phyloP scores from a whole-genome alignment of 2,888 invertebrate species.

The Pasiphila rectangulata region DNA sequence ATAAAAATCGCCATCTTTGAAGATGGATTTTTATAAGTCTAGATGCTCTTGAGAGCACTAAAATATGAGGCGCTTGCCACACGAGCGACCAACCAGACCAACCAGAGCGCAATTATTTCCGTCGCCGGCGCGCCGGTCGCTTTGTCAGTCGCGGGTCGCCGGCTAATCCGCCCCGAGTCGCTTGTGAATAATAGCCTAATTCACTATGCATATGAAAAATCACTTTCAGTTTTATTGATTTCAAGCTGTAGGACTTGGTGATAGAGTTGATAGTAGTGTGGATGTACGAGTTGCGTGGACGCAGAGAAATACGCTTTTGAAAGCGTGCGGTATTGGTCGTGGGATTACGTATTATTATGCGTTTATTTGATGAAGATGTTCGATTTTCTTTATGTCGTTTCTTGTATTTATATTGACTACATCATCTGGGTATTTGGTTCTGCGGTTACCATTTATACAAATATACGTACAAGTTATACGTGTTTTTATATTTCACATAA shows the following conservation, averaged over 20 bases:
- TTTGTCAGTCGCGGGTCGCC: conserved; percentile 45
- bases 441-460: too few relatives aligned
- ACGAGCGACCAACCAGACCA: conserved; percentile 38
- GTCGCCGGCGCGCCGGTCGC: conserved; percentile 45
- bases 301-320: conserved; percentile 3
- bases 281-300: neutral
- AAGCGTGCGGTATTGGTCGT: neutral
- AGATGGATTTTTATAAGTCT: too few relatives aligned
- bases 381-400: too few relatives aligned
- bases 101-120: conserved; percentile 47
- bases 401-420: too few relatives aligned
- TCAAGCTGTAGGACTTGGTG: neutral
- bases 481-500: too few relatives aligned
- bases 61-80: conserved; percentile 35
- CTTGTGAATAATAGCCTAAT: conserved; percentile 38
- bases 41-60: conserved; percentile 40
- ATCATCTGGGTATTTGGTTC: too few relatives aligned
- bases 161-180: conserved; percentile 35
- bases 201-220: conserved; percentile 31
- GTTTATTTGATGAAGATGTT: too few relatives aligned
- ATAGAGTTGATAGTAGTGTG: neutral
- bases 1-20: conserved; percentile 12
- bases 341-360: too few relatives aligned
- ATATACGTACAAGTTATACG: too few relatives aligned
- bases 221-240: conserved; percentile 10